Base-by-base conservation (phyloP, 1,140 invertebrate species). In the Drosophila ohnishii region DNA sequence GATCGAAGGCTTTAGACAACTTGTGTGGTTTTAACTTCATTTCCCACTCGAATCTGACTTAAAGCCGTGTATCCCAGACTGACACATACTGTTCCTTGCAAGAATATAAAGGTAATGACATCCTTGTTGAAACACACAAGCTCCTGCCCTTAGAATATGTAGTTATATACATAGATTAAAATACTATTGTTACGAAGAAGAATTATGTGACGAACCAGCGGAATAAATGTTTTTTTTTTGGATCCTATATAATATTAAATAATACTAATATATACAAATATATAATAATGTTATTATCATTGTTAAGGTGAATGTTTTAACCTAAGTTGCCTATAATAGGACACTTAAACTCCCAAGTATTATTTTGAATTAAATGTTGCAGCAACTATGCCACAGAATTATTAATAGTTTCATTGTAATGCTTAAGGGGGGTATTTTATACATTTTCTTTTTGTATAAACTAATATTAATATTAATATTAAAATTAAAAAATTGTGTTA, bases 211-310 rank as follows among this genome's bases (percentile, higher is more conserved):
- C 22, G 4, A 25, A 6, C 53, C 11, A 55, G 13, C 9, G 13
- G 19, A 34, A 51, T 34, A 22, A 10, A 16, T 16, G 40, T 19
- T 32, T 14, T 5, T 40, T 16, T 6, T 47, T 25, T 14, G 28
- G 28, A n/a, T 0, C 30, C 13, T 9, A 19, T 13, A 16, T 60
- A 25, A 19, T 19, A 19, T 19, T 19, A 19, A 19, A 19, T 19
- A 19, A 19, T 19, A 19, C 19, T 19, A 28, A 28, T 28, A 28
- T 28, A 28, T 28, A 28, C 5, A 6, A 6, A 28, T 5, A 5
- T 28, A 61, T 19, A 16, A 19, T 30, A 39, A 58, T 59, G 51
- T 63, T 40, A 59, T 11, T 40, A 25, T 25, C 6, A 19, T 28
- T 37, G 58, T 35, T 60, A 16, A 22, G 16, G 2, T 40, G 11